phyloP scores from a whole-genome alignment of 1,140 invertebrate species.

The Drosophila trapezifrons region DNA sequence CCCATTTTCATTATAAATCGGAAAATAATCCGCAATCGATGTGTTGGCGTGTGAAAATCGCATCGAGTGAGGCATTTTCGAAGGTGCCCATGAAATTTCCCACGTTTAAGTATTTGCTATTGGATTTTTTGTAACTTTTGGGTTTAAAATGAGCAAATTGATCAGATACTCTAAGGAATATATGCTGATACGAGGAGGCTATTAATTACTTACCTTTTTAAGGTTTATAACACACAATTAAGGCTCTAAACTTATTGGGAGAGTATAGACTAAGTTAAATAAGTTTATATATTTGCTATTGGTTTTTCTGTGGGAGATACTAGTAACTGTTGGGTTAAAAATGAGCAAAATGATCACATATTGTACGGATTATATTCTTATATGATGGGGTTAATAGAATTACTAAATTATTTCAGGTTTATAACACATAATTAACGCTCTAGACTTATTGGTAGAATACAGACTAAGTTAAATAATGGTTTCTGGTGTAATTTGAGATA shows the following conservation, averaged over 20 bases:
- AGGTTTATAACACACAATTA: too few relatives aligned
- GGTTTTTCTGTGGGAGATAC: too few relatives aligned
- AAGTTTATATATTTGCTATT: too few relatives aligned
- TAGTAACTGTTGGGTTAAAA: background rate
- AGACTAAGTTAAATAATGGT: background rate
- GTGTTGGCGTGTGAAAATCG: slow-evolving; percentile 32
- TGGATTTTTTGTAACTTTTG: too few relatives aligned
- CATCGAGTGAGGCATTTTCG: background rate
- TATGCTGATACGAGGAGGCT: too few relatives aligned
- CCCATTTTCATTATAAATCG: slow-evolving; percentile 34
- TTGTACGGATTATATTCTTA: background rate
- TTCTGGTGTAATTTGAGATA: background rate
- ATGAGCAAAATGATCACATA: background rate
- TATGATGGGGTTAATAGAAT: background rate
- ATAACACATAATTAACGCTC: background rate
- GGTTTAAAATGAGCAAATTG: too few relatives aligned
- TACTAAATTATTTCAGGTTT: background rate
- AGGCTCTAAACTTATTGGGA: too few relatives aligned
- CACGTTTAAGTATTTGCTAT: too few relatives aligned
- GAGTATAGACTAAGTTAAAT: too few relatives aligned
- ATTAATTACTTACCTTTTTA: too few relatives aligned
- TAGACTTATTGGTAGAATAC: background rate
- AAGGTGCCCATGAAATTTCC: background rate
- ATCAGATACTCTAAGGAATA: too few relatives aligned
- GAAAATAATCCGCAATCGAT: slow-evolving; percentile 20